These are phyloP conservation scores for Muschampia plurimacula DNA, from an alignment of 2,888 invertebrate species.

Conservation along the genomic window DNA sequence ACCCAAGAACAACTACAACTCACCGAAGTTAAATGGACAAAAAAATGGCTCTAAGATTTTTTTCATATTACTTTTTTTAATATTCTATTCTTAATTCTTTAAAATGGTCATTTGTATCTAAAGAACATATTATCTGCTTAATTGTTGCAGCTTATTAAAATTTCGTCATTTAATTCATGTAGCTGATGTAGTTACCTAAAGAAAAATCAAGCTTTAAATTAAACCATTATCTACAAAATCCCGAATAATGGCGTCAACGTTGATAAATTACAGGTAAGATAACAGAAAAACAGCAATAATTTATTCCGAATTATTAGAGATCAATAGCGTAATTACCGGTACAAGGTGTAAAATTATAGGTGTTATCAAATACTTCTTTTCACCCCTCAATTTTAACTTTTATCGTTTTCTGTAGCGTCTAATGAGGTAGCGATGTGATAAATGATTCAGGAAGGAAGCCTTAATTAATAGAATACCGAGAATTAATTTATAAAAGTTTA, in stretches of 20 bases:
- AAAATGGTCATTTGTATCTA: no score
- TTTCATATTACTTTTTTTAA: no score
- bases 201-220: not conserved
- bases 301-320: constrained; percentile 8
- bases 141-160: no score
- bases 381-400: constrained; percentile 15
- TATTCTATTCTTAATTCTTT: no score
- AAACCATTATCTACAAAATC: not conserved
- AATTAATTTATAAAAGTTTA: not conserved
- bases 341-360: constrained; percentile 19
- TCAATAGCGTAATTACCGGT: constrained; percentile 14
- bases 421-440: constrained; percentile 25
- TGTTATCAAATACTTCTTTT: constrained; percentile 22
- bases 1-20: no score
- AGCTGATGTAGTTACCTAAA: no score
- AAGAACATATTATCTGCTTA: no score
- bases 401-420: constrained; percentile 22
- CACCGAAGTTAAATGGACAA: no score
- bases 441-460: constrained; percentile 12
- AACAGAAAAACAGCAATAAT: not conserved
- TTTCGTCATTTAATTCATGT: no score
- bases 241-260: not conserved
- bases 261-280: not conserved
- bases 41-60: no score
- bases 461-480: not conserved